Percentiles rank a stretch among this genome's conserved stretches.
Conservation (phyloP, 2,888 invertebrate genomes). For the Laothoe populi region DNA sequence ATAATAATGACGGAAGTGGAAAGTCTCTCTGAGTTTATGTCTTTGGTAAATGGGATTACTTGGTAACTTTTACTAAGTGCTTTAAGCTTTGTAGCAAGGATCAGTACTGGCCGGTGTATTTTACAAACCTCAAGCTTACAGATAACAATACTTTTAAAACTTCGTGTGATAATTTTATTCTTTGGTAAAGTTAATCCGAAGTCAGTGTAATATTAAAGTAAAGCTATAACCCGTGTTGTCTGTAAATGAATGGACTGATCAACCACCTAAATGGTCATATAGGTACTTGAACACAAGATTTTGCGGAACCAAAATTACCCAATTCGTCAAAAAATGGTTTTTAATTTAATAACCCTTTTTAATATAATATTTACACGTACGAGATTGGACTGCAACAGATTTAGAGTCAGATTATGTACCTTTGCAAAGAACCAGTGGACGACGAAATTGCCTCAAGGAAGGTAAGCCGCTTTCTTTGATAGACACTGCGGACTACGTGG, state of each 20-base stretch:
- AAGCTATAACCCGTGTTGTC: too few species aligned
- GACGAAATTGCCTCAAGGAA: constrained; percentile 79
- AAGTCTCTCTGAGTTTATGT: neutral
- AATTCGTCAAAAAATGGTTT: too few species aligned
- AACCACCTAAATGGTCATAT: too few species aligned
- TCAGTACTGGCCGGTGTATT: neutral
- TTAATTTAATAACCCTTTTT: neutral
- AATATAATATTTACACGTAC: constrained; percentile 1
- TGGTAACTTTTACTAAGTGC: constrained; percentile 33
- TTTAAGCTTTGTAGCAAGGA: constrained; percentile 14
- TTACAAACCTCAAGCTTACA: neutral
- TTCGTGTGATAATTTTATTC: neutral
- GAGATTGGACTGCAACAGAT: constrained; percentile 58
- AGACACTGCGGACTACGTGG: constrained; percentile 51
- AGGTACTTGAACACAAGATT: too few species aligned
- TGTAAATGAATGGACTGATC: too few species aligned
- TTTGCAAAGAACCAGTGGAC: constrained; percentile 76
- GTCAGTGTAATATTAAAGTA: too few species aligned
- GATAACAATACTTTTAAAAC: neutral
- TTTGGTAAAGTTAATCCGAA: too few species aligned
- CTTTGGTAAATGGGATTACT: constrained; percentile 25
- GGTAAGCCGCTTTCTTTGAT: constrained; percentile 81
- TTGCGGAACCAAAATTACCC: too few species aligned
- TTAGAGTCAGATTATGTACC: constrained; percentile 67
- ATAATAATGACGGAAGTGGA: constrained; percentile 9